Conservation (phyloP, 2,113 vertebrate genomes). For the Geococcyx californianus region DNA sequence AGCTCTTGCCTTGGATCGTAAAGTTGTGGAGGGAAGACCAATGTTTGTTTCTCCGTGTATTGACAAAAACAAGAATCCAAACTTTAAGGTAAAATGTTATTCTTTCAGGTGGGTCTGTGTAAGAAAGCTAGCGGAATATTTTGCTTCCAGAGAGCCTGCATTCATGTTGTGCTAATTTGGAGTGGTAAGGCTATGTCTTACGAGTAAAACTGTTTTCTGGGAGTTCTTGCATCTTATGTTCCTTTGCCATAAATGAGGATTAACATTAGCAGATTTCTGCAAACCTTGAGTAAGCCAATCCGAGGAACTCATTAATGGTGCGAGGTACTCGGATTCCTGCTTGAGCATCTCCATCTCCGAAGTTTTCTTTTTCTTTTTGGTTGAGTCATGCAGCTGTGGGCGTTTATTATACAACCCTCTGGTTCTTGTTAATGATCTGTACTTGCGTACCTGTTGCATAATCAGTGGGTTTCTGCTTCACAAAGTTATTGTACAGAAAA, state of each 20-base stretch:
- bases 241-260: not conserved
- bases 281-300: not conserved
- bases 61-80: constrained; percentile 95
- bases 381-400: not conserved
- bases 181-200: not conserved
- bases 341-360: not conserved
- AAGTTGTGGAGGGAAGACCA: constrained; percentile 85
- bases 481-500: not conserved
- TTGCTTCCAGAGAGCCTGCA: not conserved
- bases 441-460: not conserved
- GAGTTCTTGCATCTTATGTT: fast-evolving
- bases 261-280: not conserved
- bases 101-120: not conserved
- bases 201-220: not conserved
- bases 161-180: fast-evolving
- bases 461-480: not conserved
- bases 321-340: not conserved
- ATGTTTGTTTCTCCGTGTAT: constrained; percentile 97
- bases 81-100: constrained; percentile 86
- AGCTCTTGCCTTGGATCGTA: constrained; percentile 88
- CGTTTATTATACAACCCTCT: not conserved
- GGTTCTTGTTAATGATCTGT: not conserved
- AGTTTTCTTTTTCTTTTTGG: not conserved
- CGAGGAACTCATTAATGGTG: not conserved
- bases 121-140: not conserved